Percentiles rank a stretch among this genome's conserved stretches.
These are phyloP conservation scores for Protomyctophum bolini DNA, from an alignment of 2,113 vertebrate genomes.

Conservation along the genomic window DNA sequence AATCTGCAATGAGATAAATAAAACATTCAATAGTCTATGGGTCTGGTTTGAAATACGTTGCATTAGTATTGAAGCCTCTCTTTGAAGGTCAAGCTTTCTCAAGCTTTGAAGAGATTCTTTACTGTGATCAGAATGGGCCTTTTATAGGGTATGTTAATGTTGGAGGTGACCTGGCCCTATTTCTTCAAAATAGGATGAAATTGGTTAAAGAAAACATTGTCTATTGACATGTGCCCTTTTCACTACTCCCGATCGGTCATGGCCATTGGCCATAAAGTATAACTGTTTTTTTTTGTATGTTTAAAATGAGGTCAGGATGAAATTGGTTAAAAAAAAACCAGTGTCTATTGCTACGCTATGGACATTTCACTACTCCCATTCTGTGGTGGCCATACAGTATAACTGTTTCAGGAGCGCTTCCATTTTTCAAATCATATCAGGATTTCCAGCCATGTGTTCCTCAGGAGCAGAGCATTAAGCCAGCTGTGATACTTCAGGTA, in stretches of 20 bases:
- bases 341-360: conserved; percentile 6
- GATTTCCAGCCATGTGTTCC: conserved; percentile 32
- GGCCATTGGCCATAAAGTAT: neutral
- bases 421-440: conserved; percentile 30
- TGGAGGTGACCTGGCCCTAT: conserved; percentile 30
- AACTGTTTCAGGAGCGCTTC: neutral
- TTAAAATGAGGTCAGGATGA: no score
- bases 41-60: conserved; percentile 21
- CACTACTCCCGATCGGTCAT: neutral
- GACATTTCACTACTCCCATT: conserved; percentile 15
- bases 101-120: conserved; percentile 62
- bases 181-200: conserved; percentile 33
- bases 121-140: conserved; percentile 49
- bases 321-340: no score
- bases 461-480: conserved; percentile 23
- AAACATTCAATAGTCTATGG: conserved; percentile 26
- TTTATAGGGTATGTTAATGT: conserved; percentile 44
- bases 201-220: no score
- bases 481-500: conserved; percentile 21
- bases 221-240: conserved; percentile 17
- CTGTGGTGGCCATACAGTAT: neutral
- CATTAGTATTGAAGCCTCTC: conserved; percentile 36
- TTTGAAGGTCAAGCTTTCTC: conserved; percentile 36
- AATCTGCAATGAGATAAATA: conserved; percentile 33
- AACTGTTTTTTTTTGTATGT: neutral